These are phyloP conservation scores for Theretra japonica DNA, from an alignment of 2,888 invertebrate species.

Conservation along the genomic window DNA sequence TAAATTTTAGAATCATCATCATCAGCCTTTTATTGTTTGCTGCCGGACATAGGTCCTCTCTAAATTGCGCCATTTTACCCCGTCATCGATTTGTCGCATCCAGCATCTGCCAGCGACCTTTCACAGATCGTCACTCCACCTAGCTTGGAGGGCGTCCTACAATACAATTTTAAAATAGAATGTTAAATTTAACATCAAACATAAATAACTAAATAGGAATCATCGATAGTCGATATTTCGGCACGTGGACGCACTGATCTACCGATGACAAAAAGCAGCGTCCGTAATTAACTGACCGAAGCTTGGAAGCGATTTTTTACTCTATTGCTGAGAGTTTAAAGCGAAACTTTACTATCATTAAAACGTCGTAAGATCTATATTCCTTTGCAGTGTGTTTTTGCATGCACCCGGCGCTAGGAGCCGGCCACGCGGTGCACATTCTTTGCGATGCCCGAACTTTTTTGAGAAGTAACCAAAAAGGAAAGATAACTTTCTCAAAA, in stretches of 20 bases:
- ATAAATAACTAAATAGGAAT: not conserved
- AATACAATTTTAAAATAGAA: too few species aligned
- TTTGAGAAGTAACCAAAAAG: conserved; percentile 31
- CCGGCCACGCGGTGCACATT: conserved; percentile 56
- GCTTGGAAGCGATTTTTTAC: conserved; percentile 29
- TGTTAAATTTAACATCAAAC: not conserved
- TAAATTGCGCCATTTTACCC: too few species aligned
- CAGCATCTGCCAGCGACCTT: too few species aligned
- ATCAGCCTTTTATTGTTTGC: too few species aligned
- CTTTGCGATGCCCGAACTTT: conserved; percentile 47
- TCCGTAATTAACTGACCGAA: conserved; percentile 25
- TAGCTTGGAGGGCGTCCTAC: too few species aligned
- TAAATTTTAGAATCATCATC: too few species aligned
- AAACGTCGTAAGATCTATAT: conserved; percentile 41
- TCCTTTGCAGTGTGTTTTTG: conserved; percentile 55
- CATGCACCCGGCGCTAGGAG: conserved; percentile 52
- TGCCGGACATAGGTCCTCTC: too few species aligned
- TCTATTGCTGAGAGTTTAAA: not conserved
- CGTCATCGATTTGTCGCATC: too few species aligned
- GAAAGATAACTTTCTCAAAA: conserved; percentile 13
- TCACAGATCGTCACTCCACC: too few species aligned
- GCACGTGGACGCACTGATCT: not conserved
- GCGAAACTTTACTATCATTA: not conserved
- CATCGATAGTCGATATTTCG: not conserved
- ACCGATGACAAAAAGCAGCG: conserved; percentile 25